Conservation (phyloP, 2,797 vertebrate species). For the Leptodactylus fallax region DNA sequence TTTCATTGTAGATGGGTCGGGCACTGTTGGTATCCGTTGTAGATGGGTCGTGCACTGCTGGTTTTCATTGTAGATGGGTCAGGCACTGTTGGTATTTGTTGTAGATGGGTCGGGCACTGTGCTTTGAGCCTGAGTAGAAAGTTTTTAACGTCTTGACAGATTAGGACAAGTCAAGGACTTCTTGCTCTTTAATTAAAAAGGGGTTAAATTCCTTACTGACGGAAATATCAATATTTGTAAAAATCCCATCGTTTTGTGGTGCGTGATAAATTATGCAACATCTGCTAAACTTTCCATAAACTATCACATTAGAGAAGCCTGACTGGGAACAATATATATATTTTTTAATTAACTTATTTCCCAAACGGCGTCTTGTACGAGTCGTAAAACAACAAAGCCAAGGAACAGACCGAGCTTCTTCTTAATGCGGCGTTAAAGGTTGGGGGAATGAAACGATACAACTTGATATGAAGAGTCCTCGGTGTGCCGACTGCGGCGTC, state of each 20-base stretch:
- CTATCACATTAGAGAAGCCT: conserved; percentile 43
- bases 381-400: conserved; percentile 24
- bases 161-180: neutral
- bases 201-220: neutral
- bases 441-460: conserved; percentile 28
- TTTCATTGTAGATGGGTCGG: too few species aligned
- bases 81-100: too few species aligned
- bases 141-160: too few species aligned
- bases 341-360: conserved; percentile 47
- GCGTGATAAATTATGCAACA: conserved; percentile 20
- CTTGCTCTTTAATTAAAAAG: neutral
- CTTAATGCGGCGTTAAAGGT: conserved; percentile 35
- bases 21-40: too few species aligned
- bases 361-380: conserved; percentile 33
- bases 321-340: conserved; percentile 42
- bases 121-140: too few species aligned
- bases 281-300: conserved; percentile 41
- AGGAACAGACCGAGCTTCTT: neutral
- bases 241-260: neutral
- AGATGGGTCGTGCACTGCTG: too few species aligned
- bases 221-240: conserved; percentile 27
- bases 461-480: conserved; percentile 25
- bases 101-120: too few species aligned
- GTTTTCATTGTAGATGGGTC: too few species aligned
- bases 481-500: neutral